Conservation (phyloP, 2,888 invertebrate genomes). For the Gryllus longicercus region DNA sequence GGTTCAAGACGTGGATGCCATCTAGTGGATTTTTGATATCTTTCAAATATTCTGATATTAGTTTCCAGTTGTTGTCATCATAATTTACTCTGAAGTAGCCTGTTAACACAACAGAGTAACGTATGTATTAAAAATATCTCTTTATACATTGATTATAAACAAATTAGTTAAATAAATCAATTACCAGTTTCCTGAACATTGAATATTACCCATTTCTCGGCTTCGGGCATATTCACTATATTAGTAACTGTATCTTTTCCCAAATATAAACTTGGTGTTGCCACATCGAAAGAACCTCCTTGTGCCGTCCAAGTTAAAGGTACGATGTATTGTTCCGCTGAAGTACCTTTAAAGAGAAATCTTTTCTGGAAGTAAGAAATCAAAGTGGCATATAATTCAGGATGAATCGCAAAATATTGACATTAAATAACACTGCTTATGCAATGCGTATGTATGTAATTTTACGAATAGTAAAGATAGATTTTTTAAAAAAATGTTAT, state of each 20-base stretch:
- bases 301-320: neutral
- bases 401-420: too few relatives aligned
- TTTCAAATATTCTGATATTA: neutral
- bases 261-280: neutral
- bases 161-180: neutral
- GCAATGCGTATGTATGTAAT: too few relatives aligned
- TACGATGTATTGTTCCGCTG: neutral
- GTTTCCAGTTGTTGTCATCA: neutral
- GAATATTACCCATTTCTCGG: neutral
- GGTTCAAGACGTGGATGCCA: neutral
- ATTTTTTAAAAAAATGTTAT: too few relatives aligned
- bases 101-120: neutral
- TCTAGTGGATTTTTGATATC: neutral
- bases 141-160: neutral
- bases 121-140: neutral
- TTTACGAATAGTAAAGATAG: too few relatives aligned
- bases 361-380: neutral
- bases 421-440: too few relatives aligned
- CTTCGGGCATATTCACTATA: neutral
- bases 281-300: neutral
- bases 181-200: neutral
- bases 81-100: neutral
- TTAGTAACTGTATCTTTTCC: neutral
- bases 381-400: too few relatives aligned
- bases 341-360: neutral